phyloP scores from a whole-genome alignment of 2,797 vertebrate species.

The Anniella stebbinsi region DNA sequence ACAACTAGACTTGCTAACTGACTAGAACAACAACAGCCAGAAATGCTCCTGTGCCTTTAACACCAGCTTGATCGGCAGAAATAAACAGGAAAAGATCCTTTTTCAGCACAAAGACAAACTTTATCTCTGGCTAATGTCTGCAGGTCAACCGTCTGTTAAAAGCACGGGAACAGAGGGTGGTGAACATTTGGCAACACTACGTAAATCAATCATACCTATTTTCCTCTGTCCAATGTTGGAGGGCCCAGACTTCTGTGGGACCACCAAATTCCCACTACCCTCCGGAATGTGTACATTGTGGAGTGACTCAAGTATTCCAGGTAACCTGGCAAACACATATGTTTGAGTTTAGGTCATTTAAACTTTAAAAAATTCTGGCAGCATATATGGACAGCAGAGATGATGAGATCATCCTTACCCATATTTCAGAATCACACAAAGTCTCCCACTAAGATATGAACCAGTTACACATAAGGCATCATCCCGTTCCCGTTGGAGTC shows the following conservation, averaged over 20 bases:
- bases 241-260: slow-evolving; percentile 30
- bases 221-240: slow-evolving; percentile 33
- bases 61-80: not conserved
- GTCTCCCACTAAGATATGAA: slow-evolving; percentile 53
- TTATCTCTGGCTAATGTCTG: not conserved
- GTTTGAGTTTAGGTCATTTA: slow-evolving; percentile 35
- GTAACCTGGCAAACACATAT: slow-evolving; percentile 28
- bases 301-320: slow-evolving; percentile 6
- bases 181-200: not conserved
- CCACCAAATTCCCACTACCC: slow-evolving; percentile 9
- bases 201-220: not conserved
- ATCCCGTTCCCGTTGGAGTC: slow-evolving; percentile 46
- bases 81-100: not conserved
- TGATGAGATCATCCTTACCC: slow-evolving; percentile 59
- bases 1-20: not conserved
- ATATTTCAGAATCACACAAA: slow-evolving; percentile 49
- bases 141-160: not conserved
- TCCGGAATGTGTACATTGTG: slow-evolving; percentile 10
- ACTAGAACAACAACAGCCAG: no score
- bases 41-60: not conserved
- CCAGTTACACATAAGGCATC: slow-evolving; percentile 41
- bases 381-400: slow-evolving; percentile 51
- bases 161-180: not conserved
- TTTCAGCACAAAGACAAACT: not conserved
- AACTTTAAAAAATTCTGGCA: slow-evolving; percentile 49